Conservation (phyloP, 2,888 invertebrate genomes). For the Standfussiana lucernea region DNA sequence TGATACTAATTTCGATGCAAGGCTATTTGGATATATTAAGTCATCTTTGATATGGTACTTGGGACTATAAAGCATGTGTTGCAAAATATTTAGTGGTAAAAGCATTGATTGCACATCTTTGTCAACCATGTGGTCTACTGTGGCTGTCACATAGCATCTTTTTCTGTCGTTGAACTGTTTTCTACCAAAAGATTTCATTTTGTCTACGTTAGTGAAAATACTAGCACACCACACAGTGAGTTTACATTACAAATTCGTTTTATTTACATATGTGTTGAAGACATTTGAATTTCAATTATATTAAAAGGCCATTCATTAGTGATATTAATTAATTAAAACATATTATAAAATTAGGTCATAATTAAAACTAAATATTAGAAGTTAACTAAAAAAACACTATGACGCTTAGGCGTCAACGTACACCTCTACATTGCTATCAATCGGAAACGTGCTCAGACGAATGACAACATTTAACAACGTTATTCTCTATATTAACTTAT, state of each 20-base stretch:
- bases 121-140: neutral
- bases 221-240: neutral
- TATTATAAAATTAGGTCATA: no score
- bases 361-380: no score
- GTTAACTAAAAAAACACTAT: no score
- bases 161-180: neutral
- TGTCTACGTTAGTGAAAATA: neutral
- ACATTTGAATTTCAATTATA: neutral
- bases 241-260: neutral
- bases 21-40: conserved; percentile 2
- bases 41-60: conserved; percentile 17
- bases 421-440: no score
- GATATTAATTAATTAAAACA: no score
- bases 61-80: neutral
- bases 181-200: neutral
- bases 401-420: no score
- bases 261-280: neutral
- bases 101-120: conserved; percentile 20
- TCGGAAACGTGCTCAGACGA: no score
- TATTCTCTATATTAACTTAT: no score
- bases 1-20: neutral
- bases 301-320: neutral
- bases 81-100: conserved; percentile 15
- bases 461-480: no score
- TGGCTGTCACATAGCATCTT: neutral